Evolutionary conservation across 1,140 invertebrate genomes (phyloP).

Genomic region (Stegodyphus dumicola): DNA sequence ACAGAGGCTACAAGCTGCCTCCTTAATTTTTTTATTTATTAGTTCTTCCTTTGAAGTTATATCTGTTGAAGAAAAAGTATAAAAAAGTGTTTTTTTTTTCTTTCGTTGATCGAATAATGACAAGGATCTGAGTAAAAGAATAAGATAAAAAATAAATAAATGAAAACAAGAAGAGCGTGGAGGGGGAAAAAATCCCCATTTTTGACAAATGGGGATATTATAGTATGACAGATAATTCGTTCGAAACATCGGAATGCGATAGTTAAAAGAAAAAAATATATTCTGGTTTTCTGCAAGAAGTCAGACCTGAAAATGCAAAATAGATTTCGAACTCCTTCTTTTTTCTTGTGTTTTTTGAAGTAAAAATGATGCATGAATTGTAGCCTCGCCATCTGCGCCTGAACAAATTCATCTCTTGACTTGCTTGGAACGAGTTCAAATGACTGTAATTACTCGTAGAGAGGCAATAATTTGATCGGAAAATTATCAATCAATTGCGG

Average conservation of each 20-base stretch:
- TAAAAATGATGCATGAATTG: too few species aligned
- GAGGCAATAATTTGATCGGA: conserved; percentile 21
- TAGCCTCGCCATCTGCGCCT: too few species aligned
- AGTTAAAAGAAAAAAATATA: too few species aligned
- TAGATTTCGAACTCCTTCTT: not conserved
- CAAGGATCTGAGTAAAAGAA: conserved; percentile 5
- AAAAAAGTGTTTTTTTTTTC: not conserved
- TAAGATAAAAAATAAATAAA: not conserved
- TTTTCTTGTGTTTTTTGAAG: not conserved
- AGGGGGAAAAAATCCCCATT: too few species aligned
- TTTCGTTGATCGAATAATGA: conserved; percentile 26
- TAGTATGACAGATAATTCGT: conserved; percentile 43
- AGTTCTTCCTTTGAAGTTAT: conserved; percentile 3
- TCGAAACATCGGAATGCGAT: conserved; percentile 8
- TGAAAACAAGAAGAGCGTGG: not conserved
- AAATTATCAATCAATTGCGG: not conserved
- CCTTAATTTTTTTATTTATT: conserved; percentile 17
- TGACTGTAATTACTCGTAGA: conserved; percentile 24
- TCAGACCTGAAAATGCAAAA: not conserved
- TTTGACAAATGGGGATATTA: conserved; percentile 45
- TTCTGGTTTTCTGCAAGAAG: too few species aligned
- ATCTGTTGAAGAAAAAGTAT: not conserved
- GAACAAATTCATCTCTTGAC: not conserved
- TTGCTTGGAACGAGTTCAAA: not conserved
- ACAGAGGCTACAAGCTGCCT: conserved; percentile 11